Evolutionary conservation across 2,113 vertebrate species (phyloP).

Genomic region (Scomber scombrus): DNA sequence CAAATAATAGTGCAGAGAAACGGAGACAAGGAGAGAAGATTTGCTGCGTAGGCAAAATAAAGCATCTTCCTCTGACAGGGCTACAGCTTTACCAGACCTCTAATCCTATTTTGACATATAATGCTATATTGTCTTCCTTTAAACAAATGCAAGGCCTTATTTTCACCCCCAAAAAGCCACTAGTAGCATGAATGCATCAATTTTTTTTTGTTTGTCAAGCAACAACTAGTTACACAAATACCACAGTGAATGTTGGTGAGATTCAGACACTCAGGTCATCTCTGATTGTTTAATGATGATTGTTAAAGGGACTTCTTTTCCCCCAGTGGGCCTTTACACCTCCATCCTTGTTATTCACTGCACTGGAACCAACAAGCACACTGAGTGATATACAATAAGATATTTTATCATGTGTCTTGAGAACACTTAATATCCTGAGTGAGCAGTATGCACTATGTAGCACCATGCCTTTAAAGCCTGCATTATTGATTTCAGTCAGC

Average conservation of each 20-base stretch:
- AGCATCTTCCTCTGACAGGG: constrained; percentile 72
- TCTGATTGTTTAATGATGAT: constrained; percentile 32
- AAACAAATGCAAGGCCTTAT: constrained; percentile 58
- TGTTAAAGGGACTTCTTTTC: constrained; percentile 15
- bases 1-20: constrained; percentile 53
- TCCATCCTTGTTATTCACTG: constrained; percentile 36
- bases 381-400: constrained; percentile 16
- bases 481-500: constrained; percentile 50
- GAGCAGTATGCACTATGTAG: constrained; percentile 7
- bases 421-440: constrained; percentile 13
- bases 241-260: constrained; percentile 35
- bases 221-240: constrained; percentile 61
- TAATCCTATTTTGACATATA: constrained; percentile 79
- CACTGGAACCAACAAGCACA: constrained; percentile 32
- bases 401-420: constrained; percentile 37
- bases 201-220: constrained; percentile 52
- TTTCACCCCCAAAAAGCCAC: constrained; percentile 39
- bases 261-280: constrained; percentile 43
- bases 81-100: constrained; percentile 68
- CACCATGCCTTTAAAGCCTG: constrained; percentile 39
- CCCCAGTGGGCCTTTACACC: constrained; percentile 24
- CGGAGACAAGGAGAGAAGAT: constrained; percentile 63
- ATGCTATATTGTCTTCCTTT: constrained; percentile 71
- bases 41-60: constrained; percentile 76
- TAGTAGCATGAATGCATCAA: background rate